Conservation (phyloP, 35 echinoderm and acorn worm genomes). For the Patiria miniata region DNA sequence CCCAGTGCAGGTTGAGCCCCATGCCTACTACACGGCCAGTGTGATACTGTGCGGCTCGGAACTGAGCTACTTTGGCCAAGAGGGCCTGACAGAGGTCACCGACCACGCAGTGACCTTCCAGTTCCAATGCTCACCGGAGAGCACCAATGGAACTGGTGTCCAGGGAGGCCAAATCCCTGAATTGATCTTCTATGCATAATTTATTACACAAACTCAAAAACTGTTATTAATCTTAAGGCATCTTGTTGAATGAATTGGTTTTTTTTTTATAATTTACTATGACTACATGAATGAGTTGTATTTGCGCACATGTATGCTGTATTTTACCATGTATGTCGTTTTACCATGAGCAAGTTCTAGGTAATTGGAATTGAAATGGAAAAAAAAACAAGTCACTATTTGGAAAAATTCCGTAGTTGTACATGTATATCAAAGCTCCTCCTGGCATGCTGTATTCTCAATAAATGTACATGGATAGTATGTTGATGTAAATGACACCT, state of each 20-base stretch:
- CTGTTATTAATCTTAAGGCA: background rate
- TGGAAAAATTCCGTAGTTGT: too few species aligned
- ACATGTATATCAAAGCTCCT: too few species aligned
- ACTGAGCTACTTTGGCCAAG: conserved; percentile 97
- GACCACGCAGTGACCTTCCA: conserved; percentile 84
- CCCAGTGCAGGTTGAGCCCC: conserved; percentile 89
- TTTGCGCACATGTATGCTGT: too few species aligned
- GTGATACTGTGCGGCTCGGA: conserved; percentile 86
- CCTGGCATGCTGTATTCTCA: too few species aligned
- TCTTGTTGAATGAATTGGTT: background rate
- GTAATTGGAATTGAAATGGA: too few species aligned
- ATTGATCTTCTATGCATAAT: conserved; percentile 97
- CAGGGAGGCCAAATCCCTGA: conserved; percentile 98
- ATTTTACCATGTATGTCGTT: too few species aligned
- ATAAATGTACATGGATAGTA: too few species aligned
- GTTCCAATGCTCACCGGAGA: conserved; percentile 97
- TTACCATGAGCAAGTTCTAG: too few species aligned
- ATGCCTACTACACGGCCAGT: conserved; percentile 96
- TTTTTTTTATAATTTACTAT: too few species aligned
- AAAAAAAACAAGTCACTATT: too few species aligned
- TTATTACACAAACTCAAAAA: background rate
- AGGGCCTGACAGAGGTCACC: conserved; percentile 92
- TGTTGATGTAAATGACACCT: too few species aligned
- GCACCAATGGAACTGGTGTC: conserved; percentile 98
- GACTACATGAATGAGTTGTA: too few species aligned